Base-by-base conservation (phyloP, 2,888 invertebrate species). In the Polia nebulosa region DNA sequence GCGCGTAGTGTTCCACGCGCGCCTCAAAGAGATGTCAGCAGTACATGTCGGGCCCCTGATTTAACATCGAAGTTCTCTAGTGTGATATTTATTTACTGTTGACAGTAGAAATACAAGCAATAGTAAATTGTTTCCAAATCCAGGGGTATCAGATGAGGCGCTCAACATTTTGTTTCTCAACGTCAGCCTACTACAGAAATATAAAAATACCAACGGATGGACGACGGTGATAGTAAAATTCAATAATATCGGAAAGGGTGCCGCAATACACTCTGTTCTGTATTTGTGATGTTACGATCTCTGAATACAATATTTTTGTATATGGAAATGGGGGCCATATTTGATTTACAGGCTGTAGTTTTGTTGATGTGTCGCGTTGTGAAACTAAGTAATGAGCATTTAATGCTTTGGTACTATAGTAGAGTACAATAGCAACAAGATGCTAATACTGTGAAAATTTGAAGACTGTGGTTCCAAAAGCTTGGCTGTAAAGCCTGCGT, bases 231-330 rank as follows among this genome's bases (percentile, higher is more conserved):
- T 60, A 34, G 53, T 15, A 25, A 58, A 75, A 81, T 72, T 72
- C 63, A 81, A 80, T 75, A 71, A 78, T 36, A 58, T 41, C 57
- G 45, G 63, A 69, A 75, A 70, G 78, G 71, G 56, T 68, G n/a
- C 22, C 29, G 32, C n/a, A 41, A 22, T 32, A 73, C 53, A 39
- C 34, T 73, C 25, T 47, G 44, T 45, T 61, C 68, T 44, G 55
- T 65, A 65, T 79, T 32, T 51, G 41, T 45, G n/a, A 55, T 39
- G 36, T 47, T 56, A 47, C 59, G 32, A 69, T 70, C 36, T 70
- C 41, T 49, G 51, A 49, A 71, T 80, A 58, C 47, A 57, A 64
- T 77, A 74, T 74, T 76, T 62, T 45, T 32, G n/a, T 59, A 45
- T 6, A 52, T 47, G 25, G 51, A 60, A 32, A 56, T 55, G 47